Base-by-base conservation (phyloP, 2,888 invertebrate genomes). In the Coelinius sp. region DNA sequence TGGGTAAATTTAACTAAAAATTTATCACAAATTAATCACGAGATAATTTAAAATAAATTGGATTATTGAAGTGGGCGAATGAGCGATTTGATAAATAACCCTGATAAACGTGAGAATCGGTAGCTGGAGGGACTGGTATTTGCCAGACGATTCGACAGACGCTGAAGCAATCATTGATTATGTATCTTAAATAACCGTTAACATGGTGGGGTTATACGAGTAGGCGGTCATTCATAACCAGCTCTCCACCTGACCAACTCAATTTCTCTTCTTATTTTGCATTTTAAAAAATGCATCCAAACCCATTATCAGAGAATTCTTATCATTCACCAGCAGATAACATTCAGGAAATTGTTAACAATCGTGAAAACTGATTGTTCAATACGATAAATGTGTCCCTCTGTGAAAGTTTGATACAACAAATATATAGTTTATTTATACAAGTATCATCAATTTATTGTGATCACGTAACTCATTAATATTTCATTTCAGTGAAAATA, bases 171-270 rank as follows among this genome's bases (percentile, higher is more conserved):
- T 41, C 14, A 8, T 49, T 8, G 46, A 49, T 49, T 49, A 49
- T 20, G 20, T 49, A 20, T 20, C 17, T 49, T 17, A 14, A 14
- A 49, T 17, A 14, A 20, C n/a, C 14, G 14, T n/a, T 49, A 49
- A 17, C 20, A 20, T 49, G 8, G 20, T 20, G 46, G 20, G 2
- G 24, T 7, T 38, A 24, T 27, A 17, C 44, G 74, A 74, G 77
- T 75, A 71, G 75, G 77, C 75, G 77, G 67, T 69, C 76, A 77
- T 76, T 78, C 78, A 77, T 75, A 75, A 74, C 59, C 73, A 63
- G 71, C 70, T 76, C 73, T 78, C 75, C 77, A 77, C 77, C 76
- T 75, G 78, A 78, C 70, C 71, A 46, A 73, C 52, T 49, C 7
- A 49, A 20, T 35, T 35, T 35, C 31, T 31, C 31, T 31, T 6